Evolutionary conservation across 2,113 vertebrate genomes (phyloP), one percentile per base, ranked within the genome.

Genomic region (Hippocampus barbouri): DNA sequence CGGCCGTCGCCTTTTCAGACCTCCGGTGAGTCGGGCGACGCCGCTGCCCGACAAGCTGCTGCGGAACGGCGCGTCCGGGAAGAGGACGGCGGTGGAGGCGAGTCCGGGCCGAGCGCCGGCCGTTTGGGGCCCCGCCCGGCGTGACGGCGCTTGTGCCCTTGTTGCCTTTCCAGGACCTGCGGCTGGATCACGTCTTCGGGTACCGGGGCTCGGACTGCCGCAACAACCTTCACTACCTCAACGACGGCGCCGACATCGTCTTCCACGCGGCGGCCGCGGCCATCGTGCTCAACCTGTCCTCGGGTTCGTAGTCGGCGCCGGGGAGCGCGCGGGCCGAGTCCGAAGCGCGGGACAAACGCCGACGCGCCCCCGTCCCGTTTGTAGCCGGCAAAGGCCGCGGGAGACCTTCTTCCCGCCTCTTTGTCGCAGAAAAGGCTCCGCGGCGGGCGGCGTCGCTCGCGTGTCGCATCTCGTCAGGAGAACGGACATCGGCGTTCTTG

Each of bases 161-260:
- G 51, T 12, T 16, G 45, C 7, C 10, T 59, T 68, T 12, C 8
- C 38, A 98, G 97, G 97, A 98, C 74, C 92, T 99, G 85, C 92
- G 92, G 64, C 79, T 99, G 77, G 96, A 99, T 27, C 97, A 99
- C 0, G 96, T 98, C 18, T 98, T 99, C 74, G 97, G 97, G 20
- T 99, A 97, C 90, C 81, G 97, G 87, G 97, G 97, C 30, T 96
- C 95, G 20, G 97, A 99, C 85, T 98, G 97, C 74, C 95, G 97
- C 43, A 97, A 98, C 89, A 98, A 99, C 92, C 94, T 99, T 69
- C 97, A 99, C 80, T 99, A 98, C 93, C 95, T 99, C 82, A 98
- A 98, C 0, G 97, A 99, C 0, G 96, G 96, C 0, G 81, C 93
- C 0, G 97, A 99, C 86, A 98, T 99, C 72, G 88, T 98, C 87